Conservation (phyloP, 2,888 invertebrate genomes). For the Micoletzkya japonica region DNA sequence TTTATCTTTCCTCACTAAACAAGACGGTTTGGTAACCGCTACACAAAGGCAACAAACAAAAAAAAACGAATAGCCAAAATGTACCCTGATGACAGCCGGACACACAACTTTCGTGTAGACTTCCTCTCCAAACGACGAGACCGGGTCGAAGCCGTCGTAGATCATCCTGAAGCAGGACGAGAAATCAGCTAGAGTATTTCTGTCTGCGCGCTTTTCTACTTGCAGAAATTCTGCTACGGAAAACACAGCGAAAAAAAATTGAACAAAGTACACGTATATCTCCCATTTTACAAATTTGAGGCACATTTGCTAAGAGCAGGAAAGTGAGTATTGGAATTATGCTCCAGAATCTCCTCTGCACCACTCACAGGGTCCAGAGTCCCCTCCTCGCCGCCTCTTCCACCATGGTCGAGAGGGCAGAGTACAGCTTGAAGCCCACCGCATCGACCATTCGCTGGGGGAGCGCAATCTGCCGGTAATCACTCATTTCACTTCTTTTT, state of each 20-base stretch:
- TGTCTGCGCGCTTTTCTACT: too few species aligned
- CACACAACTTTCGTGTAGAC: constrained; percentile 23
- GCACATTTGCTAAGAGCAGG: too few species aligned
- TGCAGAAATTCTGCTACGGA: too few species aligned
- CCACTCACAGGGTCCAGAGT: constrained; percentile 16
- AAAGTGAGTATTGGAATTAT: too few species aligned
- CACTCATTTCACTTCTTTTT: neutral
- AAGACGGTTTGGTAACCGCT: too few species aligned
- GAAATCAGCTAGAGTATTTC: neutral
- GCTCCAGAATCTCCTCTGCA: too few species aligned
- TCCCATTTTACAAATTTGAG: too few species aligned
- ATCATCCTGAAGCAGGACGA: constrained; percentile 17
- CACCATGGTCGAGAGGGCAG: constrained; percentile 11
- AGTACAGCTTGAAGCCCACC: constrained; percentile 11
- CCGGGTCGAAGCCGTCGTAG: constrained; percentile 21
- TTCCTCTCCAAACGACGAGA: constrained; percentile 12
- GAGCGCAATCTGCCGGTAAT: neutral
- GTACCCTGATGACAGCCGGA: constrained; percentile 17
- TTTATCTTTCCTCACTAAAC: too few species aligned
- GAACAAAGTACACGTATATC: too few species aligned
- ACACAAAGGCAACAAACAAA: too few species aligned
- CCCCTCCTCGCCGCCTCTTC: constrained; percentile 21
- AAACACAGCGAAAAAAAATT: too few species aligned
- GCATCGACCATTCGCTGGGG: constrained; percentile 18
- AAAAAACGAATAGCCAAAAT: too few species aligned